phyloP scores from a whole-genome alignment of 1,140 invertebrate species.

The Drosophila suzukii region DNA sequence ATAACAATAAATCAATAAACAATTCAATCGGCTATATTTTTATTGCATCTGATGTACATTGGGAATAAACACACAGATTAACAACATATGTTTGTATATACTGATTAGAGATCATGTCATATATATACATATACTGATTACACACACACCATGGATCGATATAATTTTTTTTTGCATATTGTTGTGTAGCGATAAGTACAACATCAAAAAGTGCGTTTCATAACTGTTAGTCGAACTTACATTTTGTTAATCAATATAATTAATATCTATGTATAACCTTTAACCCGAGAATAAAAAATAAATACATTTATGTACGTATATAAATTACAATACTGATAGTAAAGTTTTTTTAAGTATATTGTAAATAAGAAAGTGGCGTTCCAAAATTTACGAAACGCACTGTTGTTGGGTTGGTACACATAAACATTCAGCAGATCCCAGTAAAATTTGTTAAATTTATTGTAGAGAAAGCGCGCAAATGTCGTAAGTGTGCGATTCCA shows the following conservation, averaged over 20 bases:
- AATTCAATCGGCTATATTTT: neutral
- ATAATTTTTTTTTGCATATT: constrained; percentile 64
- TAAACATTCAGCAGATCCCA: constrained; percentile 49
- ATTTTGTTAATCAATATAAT: too few species aligned
- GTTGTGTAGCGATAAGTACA: constrained; percentile 56
- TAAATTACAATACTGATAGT: too few species aligned
- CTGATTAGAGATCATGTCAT: constrained; percentile 39
- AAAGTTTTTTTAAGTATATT: too few species aligned
- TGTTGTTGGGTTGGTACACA: constrained; percentile 18
- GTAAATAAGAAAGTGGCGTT: neutral
- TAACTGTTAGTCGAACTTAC: neutral
- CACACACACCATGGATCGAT: neutral
- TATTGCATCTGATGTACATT: neutral
- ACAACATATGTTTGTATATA: constrained; percentile 6
- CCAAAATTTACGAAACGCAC: constrained; percentile 4
- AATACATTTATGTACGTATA: too few species aligned
- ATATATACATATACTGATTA: constrained; percentile 2
- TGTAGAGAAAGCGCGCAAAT: constrained; percentile 70
- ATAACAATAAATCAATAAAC: neutral
- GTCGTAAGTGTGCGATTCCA: constrained; percentile 54
- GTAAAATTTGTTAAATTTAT: constrained; percentile 52
- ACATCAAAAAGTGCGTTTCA: constrained; percentile 6
- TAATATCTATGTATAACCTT: too few species aligned
- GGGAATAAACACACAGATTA: too few species aligned
- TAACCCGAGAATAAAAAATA: too few species aligned